These are phyloP conservation scores for Cyprinella venusta DNA, from an alignment of 2,797 vertebrate genomes.

Conservation along the genomic window DNA sequence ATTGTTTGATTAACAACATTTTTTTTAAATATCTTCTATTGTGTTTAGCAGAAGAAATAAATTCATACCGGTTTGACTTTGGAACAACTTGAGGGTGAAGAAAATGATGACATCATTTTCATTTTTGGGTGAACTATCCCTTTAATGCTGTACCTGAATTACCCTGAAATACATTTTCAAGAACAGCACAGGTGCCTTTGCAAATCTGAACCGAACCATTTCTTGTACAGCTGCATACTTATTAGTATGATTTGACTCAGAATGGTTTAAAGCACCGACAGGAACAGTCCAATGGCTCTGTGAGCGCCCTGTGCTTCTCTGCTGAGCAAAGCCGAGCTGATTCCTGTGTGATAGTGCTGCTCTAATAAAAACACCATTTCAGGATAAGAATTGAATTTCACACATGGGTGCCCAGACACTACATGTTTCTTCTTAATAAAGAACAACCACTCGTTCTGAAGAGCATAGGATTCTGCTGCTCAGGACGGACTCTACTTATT, in stretches of 20 bases:
- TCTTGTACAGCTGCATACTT: conserved; percentile 31
- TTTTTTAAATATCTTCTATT: too few species aligned
- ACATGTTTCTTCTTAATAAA: conserved; percentile 83
- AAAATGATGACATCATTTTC: too few species aligned
- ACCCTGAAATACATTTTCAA: conserved; percentile 9
- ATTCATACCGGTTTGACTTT: too few species aligned
- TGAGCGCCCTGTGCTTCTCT: conserved; percentile 57
- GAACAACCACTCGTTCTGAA: conserved; percentile 66
- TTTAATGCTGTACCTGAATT: neutral
- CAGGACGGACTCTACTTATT: conserved; percentile 31
- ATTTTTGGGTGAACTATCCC: too few species aligned
- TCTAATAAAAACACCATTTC: conserved; percentile 81
- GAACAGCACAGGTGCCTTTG: conserved; percentile 30
- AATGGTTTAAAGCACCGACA: conserved; percentile 32
- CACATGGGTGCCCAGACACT: conserved; percentile 77
- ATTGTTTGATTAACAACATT: too few species aligned
- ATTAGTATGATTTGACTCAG: conserved; percentile 42
- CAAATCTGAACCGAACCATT: conserved; percentile 21
- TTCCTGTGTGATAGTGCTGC: conserved; percentile 75
- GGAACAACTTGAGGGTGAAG: too few species aligned
- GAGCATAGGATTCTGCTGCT: conserved; percentile 64
- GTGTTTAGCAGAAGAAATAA: too few species aligned
- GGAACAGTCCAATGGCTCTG: conserved; percentile 38
- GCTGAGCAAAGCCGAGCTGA: conserved; percentile 67
- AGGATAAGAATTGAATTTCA: conserved; percentile 84